These are phyloP conservation scores for Monochamus alternatus DNA, from an alignment of 2,888 invertebrate species.

Conservation along the genomic window DNA sequence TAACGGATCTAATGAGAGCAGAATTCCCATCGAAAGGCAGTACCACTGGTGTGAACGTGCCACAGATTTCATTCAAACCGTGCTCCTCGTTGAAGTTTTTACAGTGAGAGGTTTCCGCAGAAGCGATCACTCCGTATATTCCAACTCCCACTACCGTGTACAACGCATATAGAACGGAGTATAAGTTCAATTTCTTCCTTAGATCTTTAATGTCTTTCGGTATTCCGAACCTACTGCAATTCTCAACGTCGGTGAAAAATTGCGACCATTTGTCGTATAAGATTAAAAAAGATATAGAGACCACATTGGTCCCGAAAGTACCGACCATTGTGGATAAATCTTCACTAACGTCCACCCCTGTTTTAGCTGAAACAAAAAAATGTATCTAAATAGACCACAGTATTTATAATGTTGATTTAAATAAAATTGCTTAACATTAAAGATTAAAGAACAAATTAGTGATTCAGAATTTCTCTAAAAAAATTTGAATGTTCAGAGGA, in stretches of 20 bases:
- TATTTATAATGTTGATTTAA: not conserved
- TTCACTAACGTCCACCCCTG: slow-evolving; percentile 16
- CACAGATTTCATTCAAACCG: slow-evolving; percentile 39
- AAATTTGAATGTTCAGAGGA: too few relatives aligned
- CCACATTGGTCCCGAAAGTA: not conserved
- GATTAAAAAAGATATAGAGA: not conserved
- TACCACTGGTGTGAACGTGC: slow-evolving; percentile 40
- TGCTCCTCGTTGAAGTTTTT: slow-evolving; percentile 25
- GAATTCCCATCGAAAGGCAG: slow-evolving; percentile 19
- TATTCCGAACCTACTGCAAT: slow-evolving; percentile 20
- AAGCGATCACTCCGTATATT: slow-evolving; percentile 26
- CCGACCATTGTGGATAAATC: slow-evolving; percentile 11
- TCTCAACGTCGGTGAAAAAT: slow-evolving; percentile 9
- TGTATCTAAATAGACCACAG: not conserved
- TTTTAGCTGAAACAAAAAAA: not conserved
- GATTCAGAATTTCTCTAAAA: too few relatives aligned
- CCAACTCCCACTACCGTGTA: slow-evolving; percentile 30
- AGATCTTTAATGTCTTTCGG: not conserved
- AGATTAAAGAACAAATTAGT: too few relatives aligned
- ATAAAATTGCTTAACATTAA: too few relatives aligned
- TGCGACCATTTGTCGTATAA: slow-evolving; percentile 15
- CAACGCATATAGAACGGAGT: not conserved
- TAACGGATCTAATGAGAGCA: too few relatives aligned
- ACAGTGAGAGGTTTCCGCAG: slow-evolving; percentile 31
- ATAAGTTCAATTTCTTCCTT: not conserved